Conservation (phyloP, 2,797 vertebrate species). For the Urocyon cinereoargenteus region DNA sequence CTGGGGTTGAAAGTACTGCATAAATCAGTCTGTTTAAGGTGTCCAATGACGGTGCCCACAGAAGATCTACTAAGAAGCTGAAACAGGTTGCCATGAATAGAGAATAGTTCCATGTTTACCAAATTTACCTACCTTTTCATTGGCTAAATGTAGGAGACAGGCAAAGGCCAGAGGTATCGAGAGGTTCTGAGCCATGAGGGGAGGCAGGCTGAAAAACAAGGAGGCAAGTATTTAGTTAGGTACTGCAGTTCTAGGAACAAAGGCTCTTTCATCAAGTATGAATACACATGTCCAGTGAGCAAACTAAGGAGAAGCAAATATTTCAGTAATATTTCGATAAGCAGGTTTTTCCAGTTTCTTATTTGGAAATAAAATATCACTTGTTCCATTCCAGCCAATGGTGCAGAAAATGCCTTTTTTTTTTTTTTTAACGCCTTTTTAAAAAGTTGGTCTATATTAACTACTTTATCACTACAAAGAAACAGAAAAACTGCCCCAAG, state of each 20-base stretch:
- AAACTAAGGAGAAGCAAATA: not conserved
- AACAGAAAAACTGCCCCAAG: not conserved
- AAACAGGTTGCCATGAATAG: not conserved
- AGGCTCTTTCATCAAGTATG: conserved; percentile 7
- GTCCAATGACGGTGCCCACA: not conserved
- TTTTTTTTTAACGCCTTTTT: not conserved
- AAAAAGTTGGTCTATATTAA: not conserved
- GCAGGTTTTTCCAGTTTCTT: conserved; percentile 54
- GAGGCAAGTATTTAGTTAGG: not conserved
- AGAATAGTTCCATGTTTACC: not conserved
- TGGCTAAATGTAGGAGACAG: conserved; percentile 96
- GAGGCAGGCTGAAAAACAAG: conserved; percentile 90
- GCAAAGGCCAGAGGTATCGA: conserved; percentile 95
- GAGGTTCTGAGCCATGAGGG: conserved; percentile 93
- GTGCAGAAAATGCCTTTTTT: not conserved
- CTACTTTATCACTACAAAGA: not conserved
- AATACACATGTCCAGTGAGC: not conserved
- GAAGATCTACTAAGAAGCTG: not conserved
- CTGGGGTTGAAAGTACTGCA: not conserved
- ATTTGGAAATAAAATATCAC: conserved; percentile 45
- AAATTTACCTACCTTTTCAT: conserved; percentile 93
- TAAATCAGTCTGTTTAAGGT: not conserved
- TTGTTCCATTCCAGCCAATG: not conserved
- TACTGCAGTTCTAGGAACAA: not conserved
- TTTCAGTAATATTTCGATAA: not conserved